Percentiles rank a stretch among this genome's conserved stretches.
Conservation (phyloP, 2,797 vertebrate genomes). For the Iguana delicatissima region DNA sequence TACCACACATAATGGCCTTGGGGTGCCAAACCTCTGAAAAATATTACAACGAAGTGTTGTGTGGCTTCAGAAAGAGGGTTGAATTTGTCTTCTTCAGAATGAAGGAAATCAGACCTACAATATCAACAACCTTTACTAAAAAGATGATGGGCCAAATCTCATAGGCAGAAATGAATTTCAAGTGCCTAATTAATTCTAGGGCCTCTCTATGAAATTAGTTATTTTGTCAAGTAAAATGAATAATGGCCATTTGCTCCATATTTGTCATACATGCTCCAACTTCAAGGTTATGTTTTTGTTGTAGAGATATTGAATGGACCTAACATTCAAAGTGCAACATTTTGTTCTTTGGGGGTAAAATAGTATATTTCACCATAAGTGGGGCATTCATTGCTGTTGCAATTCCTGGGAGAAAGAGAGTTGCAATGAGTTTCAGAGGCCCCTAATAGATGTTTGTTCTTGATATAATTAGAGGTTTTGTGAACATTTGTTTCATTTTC, state of each 20-base stretch:
- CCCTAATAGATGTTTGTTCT: not conserved
- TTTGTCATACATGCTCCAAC: not conserved
- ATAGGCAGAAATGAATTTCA: constrained; percentile 8
- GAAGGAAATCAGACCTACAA: constrained; percentile 19
- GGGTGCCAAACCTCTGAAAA: constrained; percentile 73
- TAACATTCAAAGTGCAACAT: not conserved
- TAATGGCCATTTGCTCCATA: constrained; percentile 16
- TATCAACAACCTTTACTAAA: constrained; percentile 16
- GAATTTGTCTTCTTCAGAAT: constrained; percentile 8
- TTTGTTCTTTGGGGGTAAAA: not conserved
- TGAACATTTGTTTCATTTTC: not conserved
- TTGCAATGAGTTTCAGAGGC: not conserved
- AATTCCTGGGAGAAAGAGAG: not conserved
- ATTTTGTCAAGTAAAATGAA: not conserved
- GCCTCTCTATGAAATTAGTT: constrained; percentile 6
- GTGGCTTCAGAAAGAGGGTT: constrained; percentile 38
- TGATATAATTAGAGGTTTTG: not conserved
- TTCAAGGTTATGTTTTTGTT: not conserved
- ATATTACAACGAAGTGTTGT: constrained; percentile 64
- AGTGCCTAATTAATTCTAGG: constrained; percentile 23
- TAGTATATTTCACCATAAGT: no score
- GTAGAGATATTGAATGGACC: not conserved
- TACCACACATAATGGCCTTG: constrained; percentile 75
- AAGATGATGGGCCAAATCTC: constrained; percentile 10
- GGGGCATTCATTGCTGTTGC: not conserved